Evolutionary conservation across 2,113 vertebrate genomes (phyloP).

Genomic region (Hyperopisus bebe): DNA sequence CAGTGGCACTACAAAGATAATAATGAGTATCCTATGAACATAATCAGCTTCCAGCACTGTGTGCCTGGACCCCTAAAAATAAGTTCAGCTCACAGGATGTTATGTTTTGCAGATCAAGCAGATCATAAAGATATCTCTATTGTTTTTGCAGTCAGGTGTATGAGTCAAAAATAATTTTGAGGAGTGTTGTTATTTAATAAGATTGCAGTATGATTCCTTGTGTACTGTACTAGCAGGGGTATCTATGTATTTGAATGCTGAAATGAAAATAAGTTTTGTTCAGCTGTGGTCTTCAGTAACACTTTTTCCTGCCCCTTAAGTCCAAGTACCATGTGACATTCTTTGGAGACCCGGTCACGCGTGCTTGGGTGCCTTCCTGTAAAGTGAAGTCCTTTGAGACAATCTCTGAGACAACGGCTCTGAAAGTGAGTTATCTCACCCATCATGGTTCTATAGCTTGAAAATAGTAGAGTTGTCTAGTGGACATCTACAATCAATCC

Average conservation of each 20-base stretch:
- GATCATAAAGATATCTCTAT: background rate
- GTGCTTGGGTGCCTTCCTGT: conserved; percentile 55
- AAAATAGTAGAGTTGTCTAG: background rate
- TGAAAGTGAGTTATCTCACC: conserved; percentile 36
- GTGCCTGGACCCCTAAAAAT: background rate
- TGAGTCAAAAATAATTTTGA: background rate
- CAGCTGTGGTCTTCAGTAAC: background rate
- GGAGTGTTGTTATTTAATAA: background rate
- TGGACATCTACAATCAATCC: background rate
- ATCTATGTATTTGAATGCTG: background rate
- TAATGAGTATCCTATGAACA: background rate
- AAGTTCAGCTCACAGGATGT: background rate
- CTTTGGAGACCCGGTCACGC: conserved; percentile 54
- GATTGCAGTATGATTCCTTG: background rate
- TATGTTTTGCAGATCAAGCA: background rate
- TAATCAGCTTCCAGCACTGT: background rate
- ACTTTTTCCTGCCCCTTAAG: conserved; percentile 33
- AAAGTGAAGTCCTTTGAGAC: conserved; percentile 52
- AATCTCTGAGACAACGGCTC: conserved; percentile 32
- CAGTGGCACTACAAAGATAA: background rate
- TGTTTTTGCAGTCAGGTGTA: background rate
- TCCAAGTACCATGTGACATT: conserved; percentile 64
- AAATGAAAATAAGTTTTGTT: background rate
- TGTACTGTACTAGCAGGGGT: background rate
- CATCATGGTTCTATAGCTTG: background rate